These are phyloP conservation scores for Cheilosia urbana DNA, from an alignment of 2,888 invertebrate genomes.

Conservation along the genomic window DNA sequence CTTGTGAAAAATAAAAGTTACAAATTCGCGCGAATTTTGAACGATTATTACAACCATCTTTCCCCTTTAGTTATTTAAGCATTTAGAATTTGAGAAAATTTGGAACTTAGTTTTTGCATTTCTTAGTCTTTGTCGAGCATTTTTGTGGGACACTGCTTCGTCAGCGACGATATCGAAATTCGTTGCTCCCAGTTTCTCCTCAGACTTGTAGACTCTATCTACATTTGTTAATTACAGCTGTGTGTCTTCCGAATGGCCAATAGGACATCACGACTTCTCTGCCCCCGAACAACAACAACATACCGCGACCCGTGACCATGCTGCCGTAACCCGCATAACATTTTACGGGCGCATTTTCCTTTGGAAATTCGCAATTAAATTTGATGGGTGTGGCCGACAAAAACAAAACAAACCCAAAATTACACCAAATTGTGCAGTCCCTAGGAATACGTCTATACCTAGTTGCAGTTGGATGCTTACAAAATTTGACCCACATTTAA, in stretches of 20 bases:
- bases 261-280: slow-evolving; percentile 58
- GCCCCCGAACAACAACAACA: neutral
- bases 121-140: no score
- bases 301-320: neutral
- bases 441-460: neutral
- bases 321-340: slow-evolving; percentile 14
- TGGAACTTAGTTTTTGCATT: no score
- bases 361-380: slow-evolving; percentile 64
- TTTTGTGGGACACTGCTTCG: no score
- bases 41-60: no score
- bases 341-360: slow-evolving; percentile 17
- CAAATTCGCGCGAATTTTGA: no score
- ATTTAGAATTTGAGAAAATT: no score
- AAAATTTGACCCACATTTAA: slow-evolving; percentile 75
- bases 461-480: slow-evolving; percentile 43
- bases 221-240: slow-evolving; percentile 6
- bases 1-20: no score
- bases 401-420: slow-evolving; percentile 54
- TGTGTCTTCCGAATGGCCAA: slow-evolving; percentile 60
- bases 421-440: slow-evolving; percentile 60
- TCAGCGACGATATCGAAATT: no score
- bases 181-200: no score
- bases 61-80: no score
- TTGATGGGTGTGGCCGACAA: slow-evolving; percentile 70
- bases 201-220: no score